A percentile compares a stretch with the other conserved stretches of the same genome.
Conservation (phyloP, 2,797 vertebrate genomes). For the Eulemur mongoz region DNA sequence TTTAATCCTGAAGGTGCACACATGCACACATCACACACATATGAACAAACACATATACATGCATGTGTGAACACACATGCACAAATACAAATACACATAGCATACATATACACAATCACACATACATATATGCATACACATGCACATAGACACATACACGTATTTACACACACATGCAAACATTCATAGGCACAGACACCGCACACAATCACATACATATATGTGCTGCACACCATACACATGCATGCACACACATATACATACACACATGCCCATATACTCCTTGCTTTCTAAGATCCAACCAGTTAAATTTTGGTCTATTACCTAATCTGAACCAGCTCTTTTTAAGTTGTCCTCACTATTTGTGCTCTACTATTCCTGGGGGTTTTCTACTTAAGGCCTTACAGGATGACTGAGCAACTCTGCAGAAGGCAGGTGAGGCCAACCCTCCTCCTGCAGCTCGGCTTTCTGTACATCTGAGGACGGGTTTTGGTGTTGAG, state of each 20-base stretch:
- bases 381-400: background rate
- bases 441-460: too few relatives aligned
- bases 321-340: background rate
- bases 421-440: background rate
- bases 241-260: background rate
- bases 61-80: accelerated
- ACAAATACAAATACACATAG: background rate
- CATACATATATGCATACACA: background rate
- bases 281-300: background rate
- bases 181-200: too few relatives aligned
- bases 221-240: background rate
- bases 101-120: background rate
- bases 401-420: accelerated
- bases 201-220: background rate
- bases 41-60: accelerated
- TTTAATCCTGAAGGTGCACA: background rate
- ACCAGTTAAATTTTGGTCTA: background rate
- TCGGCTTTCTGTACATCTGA: background rate
- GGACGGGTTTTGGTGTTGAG: background rate
- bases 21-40: accelerated
- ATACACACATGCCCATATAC: too few relatives aligned
- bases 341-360: background rate
- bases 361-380: accelerated
- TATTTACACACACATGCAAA: accelerated
- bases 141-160: background rate